Evolutionary conservation across 2,797 vertebrate species (phyloP).

Genomic region (Acrossocheilus fasciatus): DNA sequence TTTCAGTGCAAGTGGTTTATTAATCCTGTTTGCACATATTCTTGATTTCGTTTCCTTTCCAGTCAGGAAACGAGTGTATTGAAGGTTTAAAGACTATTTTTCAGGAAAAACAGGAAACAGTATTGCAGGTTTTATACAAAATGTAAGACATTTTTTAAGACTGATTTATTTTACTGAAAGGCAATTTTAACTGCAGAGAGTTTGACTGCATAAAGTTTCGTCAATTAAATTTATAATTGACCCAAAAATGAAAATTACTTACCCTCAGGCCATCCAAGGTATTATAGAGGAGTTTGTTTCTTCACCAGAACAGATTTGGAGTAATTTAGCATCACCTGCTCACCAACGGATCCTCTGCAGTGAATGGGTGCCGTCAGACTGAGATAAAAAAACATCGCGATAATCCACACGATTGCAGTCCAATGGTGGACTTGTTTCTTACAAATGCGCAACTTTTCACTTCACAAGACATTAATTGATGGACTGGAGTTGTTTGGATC

Average conservation of each 20-base stretch:
- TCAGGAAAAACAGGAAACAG: neutral
- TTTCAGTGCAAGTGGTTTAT: neutral
- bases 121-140: neutral
- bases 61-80: neutral
- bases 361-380: neutral
- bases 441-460: neutral
- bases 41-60: neutral
- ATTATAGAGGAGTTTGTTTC: neutral
- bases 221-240: neutral
- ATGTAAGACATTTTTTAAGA: constrained; percentile 27
- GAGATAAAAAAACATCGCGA: neutral
- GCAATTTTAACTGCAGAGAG: neutral
- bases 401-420: neutral
- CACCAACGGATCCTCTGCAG: neutral
- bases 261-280: neutral
- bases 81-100: neutral
- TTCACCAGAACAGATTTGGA: neutral
- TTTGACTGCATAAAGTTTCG: neutral
- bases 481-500: neutral
- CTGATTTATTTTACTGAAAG: constrained; percentile 2
- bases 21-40: neutral
- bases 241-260: neutral
- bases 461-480: neutral
- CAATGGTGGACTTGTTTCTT: neutral
- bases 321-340: neutral